Conservation (phyloP, 2,797 vertebrate genomes). For the Periophthalmus magnuspinnatus region DNA sequence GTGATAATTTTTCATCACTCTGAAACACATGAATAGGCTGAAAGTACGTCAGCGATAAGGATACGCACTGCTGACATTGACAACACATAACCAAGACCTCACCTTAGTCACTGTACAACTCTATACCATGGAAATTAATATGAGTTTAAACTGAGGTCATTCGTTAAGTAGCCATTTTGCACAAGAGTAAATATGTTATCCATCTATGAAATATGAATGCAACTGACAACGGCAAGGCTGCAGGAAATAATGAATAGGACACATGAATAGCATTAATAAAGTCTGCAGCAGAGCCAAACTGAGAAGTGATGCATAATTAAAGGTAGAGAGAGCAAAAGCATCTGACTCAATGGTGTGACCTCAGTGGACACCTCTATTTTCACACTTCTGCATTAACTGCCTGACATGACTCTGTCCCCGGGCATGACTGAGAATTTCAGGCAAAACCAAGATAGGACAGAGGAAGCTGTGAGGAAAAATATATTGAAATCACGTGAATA, state of each 20-base stretch:
- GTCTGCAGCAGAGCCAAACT: not conserved
- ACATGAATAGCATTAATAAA: conserved; percentile 8
- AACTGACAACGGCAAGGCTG: not conserved
- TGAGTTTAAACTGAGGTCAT: conserved; percentile 14
- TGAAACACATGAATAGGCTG: too few species aligned
- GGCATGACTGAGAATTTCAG: conserved; percentile 26
- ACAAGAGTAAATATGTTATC: conserved; percentile 2
- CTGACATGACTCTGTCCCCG: conserved; percentile 27
- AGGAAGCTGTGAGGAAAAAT: not conserved
- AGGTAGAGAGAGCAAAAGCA: conserved; percentile 15
- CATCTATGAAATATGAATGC: not conserved
- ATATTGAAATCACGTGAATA: not conserved
- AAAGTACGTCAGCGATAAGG: not conserved
- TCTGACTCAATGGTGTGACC: conserved; percentile 19
- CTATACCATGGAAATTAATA: not conserved
- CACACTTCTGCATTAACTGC: conserved; percentile 40
- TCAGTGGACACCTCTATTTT: conserved; percentile 31
- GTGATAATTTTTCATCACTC: too few species aligned
- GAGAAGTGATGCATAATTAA: conserved; percentile 20
- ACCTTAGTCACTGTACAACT: not conserved
- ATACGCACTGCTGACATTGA: not conserved
- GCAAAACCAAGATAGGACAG: conserved; percentile 6
- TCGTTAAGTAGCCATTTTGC: not conserved
- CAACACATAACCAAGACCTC: not conserved
- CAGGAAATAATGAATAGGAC: conserved; percentile 10